Base-by-base conservation (phyloP, 2,888 invertebrate genomes). In the Clanis bilineata region DNA sequence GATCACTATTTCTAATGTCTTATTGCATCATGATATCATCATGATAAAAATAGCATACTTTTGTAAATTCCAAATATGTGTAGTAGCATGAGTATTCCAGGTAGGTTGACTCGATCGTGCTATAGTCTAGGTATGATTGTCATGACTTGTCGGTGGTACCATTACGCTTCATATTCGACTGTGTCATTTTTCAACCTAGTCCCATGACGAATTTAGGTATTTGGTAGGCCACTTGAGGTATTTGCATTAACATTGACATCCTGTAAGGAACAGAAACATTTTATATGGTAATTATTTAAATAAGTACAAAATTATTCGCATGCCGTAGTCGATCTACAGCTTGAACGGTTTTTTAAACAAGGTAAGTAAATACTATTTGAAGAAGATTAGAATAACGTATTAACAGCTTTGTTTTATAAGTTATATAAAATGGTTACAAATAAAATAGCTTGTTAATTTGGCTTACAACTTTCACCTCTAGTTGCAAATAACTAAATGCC, bases 141-240 rank as follows among this genome's bases (percentile, higher is more conserved):
- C 69, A 69, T 72, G 74, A 71, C 71, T 76, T 63, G 66, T 65
- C 75, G 77, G 75, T 80, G 77, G 77, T 79, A 69, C 51, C 57
- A 57, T 59, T 61, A n/a, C 25, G 47, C 38, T 59, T 57, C 41
- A 41, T 36, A 36, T 25, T 23, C 45, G 36, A 57, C 22, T 36
- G 43, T 45, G 10, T 22, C 10, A 43, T 23, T 62, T n/a, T 47
- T 94, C 94, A 97, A 80, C 96, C 96, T 75, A 96, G 93, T 64
- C 96, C 96, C 93, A 97, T 93, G 71, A 97, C 96, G 83, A 96
- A 97, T 93, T 96, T 97, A 79, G 97, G 97, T 92, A 97, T 93
- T 87, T 95, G 95, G 85, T 95, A 95, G 62, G 96, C 96, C 79
- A 95, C 94, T 89, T 96, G 95, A 72, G 97, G 97, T 83, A 97